These are phyloP conservation scores for Pseudomyrmex gracilis DNA, from an alignment of 1,140 invertebrate genomes.

Conservation along the genomic window DNA sequence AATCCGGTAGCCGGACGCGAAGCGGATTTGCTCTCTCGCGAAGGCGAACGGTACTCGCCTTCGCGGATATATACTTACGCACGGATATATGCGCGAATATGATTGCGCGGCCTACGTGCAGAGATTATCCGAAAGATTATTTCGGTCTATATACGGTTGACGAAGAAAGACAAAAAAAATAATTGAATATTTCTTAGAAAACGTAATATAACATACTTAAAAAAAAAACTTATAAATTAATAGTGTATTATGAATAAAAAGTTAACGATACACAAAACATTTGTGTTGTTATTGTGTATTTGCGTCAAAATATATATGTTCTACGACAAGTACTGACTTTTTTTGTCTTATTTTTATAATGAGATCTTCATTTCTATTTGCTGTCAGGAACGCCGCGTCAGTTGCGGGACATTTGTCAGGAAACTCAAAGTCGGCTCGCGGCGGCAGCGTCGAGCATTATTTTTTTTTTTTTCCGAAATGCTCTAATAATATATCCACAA, in stretches of 20 bases:
- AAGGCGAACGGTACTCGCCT: conserved; percentile 34
- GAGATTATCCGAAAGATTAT: background rate
- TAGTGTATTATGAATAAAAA: conserved; percentile 1
- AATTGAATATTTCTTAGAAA: no score
- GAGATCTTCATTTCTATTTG: conserved; percentile 23
- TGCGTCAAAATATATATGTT: background rate
- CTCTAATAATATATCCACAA: conserved; percentile 61
- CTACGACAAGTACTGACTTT: background rate
- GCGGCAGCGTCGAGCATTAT: conserved; percentile 13
- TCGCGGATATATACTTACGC: conserved; percentile 4
- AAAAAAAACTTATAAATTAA: background rate
- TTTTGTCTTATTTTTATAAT: background rate
- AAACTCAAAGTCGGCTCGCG: conserved; percentile 46
- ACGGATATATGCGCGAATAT: conserved; percentile 20
- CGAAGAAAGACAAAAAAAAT: background rate
- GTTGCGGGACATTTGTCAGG: conserved; percentile 55
- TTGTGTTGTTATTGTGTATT: background rate
- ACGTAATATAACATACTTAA: no score
- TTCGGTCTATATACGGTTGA: background rate
- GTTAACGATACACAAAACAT: background rate
- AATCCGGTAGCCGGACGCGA: conserved; percentile 26
- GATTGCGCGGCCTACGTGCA: background rate
- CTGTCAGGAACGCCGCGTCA: conserved; percentile 37
- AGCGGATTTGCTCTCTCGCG: background rate
- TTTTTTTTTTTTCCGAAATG: conserved; percentile 14